Percentiles rank a stretch among this genome's conserved stretches.
These are phyloP conservation scores for Gorsachius magnificus DNA, from an alignment of 2,797 vertebrate species.

Conservation along the genomic window DNA sequence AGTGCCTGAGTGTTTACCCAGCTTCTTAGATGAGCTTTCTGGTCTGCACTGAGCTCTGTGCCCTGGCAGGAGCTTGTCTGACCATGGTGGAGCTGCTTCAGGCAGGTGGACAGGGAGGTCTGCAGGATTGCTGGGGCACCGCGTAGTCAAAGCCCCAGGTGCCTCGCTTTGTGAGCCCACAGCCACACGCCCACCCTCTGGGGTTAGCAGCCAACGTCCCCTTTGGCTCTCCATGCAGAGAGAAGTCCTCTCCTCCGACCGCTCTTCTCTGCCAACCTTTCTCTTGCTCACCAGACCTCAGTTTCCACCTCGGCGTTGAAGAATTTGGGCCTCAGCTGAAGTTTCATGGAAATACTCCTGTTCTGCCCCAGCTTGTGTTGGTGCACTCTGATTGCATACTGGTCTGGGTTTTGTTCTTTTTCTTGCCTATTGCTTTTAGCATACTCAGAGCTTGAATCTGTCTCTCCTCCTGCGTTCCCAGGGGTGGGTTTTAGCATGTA, in stretches of 20 bases:
- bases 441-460: background rate
- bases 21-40: background rate
- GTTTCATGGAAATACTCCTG: background rate
- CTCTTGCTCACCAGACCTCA: background rate
- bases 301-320: background rate
- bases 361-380: background rate
- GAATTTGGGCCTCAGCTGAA: background rate
- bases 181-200: background rate
- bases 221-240: background rate
- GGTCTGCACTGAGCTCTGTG: background rate
- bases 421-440: background rate
- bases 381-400: background rate
- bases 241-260: background rate
- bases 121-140: background rate
- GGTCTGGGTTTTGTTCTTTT: background rate
- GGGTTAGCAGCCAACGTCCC: fast-evolving
- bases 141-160: background rate
- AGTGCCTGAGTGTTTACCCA: background rate
- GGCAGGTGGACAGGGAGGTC: fast-evolving
- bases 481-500: background rate
- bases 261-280: background rate
- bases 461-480: background rate
- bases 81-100: background rate
- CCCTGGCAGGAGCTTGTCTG: background rate
- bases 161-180: background rate